Conservation (phyloP, 30 jellyfish, hydroid and myxozoan species). For the Nemopilema nomurai region DNA sequence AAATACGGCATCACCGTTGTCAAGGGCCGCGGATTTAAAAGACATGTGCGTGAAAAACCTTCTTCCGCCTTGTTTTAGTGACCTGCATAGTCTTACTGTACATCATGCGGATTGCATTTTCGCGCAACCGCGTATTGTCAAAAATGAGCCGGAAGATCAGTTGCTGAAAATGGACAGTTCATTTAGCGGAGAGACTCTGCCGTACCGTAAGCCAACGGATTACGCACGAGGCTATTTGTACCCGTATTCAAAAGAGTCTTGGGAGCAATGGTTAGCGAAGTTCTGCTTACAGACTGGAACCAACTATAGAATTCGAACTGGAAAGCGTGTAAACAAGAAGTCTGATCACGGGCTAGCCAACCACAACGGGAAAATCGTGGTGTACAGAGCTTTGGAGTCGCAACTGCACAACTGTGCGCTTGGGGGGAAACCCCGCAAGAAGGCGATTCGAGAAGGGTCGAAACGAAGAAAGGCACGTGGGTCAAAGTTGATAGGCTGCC, state of each 20-base stretch:
- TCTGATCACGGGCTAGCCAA: slow-evolving; percentile 97
- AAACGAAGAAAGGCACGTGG: slow-evolving; percentile 94
- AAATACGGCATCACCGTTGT: slow-evolving; percentile 77
- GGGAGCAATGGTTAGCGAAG: slow-evolving; percentile 91
- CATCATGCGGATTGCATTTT: slow-evolving; percentile 99
- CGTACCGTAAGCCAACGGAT: slow-evolving; percentile 88
- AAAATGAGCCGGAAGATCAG: slow-evolving; percentile 31
- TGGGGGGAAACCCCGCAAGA: slow-evolving; percentile 97
- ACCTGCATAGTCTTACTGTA: slow-evolving; percentile 89
- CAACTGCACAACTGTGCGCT: slow-evolving; percentile 96
- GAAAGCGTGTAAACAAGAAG: slow-evolving; percentile 94
- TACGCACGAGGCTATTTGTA: slow-evolving; percentile 96
- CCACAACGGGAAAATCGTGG: slow-evolving; percentile 93
- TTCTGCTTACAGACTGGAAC: slow-evolving; percentile 94
- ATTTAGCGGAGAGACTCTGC: slow-evolving; percentile 8
- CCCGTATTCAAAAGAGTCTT: slow-evolving; percentile 86
- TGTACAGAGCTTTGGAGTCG: slow-evolving; percentile 91
- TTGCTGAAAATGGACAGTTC: slow-evolving; percentile 46
- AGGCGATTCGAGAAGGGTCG: slow-evolving; percentile 83
- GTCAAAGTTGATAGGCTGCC: slow-evolving; percentile 95
- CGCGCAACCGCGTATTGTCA: slow-evolving; percentile 71
- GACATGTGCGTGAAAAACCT: slow-evolving; percentile 84
- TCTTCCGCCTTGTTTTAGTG: slow-evolving; percentile 92
- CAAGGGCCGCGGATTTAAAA: slow-evolving; percentile 77
- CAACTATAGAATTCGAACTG: slow-evolving; percentile 91